Evolutionary conservation across 2,888 invertebrate genomes (phyloP).

Genomic region (Danaus chrysippus): DNA sequence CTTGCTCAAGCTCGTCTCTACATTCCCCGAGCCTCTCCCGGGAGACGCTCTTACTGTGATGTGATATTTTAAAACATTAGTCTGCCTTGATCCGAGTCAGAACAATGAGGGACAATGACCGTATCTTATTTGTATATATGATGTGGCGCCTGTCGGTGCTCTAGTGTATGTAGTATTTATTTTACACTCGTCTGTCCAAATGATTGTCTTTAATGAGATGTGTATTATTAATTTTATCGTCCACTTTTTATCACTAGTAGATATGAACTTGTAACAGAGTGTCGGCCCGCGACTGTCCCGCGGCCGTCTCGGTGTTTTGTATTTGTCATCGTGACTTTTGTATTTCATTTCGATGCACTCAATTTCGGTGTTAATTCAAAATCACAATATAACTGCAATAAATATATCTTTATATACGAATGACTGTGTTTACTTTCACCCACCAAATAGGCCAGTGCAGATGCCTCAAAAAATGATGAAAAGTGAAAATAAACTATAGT

Average conservation of each 20-base stretch:
- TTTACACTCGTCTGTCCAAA: conserved; percentile 25
- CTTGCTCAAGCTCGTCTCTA: conserved; percentile 36
- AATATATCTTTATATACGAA: conserved; percentile 24
- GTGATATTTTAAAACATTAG: conserved; percentile 29
- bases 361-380: conserved; percentile 19
- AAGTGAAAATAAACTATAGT: too few relatives aligned
- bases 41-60: conserved; percentile 23
- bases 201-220: conserved; percentile 19
- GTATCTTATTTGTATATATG: conserved; percentile 26
- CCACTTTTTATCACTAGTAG: conserved; percentile 1
- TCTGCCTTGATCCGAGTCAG: conserved; percentile 14
- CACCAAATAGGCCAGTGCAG: too few relatives aligned
- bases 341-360: conserved; percentile 31
- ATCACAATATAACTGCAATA: conserved; percentile 29
- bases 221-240: conserved; percentile 16
- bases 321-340: conserved; percentile 40
- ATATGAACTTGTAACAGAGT: conserved; percentile 2
- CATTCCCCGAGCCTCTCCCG: conserved; percentile 31
- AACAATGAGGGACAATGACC: background rate
- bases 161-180: conserved; percentile 33
- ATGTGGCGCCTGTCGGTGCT: conserved; percentile 21
- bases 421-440: background rate
- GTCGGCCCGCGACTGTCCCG: background rate
- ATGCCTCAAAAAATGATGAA: too few relatives aligned
- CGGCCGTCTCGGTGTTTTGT: conserved; percentile 31